Evolutionary conservation across 2,797 vertebrate genomes (phyloP), one percentile per base, ranked within the genome.

Genomic region (Lophius americanus): DNA sequence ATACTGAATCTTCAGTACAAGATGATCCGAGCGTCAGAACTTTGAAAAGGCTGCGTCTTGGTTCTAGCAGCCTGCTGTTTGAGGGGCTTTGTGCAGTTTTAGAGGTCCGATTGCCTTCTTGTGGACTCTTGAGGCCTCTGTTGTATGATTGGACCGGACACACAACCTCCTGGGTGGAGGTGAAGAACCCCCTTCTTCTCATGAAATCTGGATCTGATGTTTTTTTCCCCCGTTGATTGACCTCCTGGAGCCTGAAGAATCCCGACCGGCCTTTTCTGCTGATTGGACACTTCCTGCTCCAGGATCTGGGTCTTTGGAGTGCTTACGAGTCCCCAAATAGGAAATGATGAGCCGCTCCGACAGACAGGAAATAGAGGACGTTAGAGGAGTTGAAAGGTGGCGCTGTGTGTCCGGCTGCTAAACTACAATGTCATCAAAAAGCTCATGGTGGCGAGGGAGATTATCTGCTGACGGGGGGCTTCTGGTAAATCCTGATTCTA

Each of bases 301-400:
- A 77, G 79, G 83, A 83, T 84, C 70, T 76, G 49, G 60, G 50
- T 7, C 43, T 44, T 50, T 12, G 2, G 73, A 32, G 64, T 23
- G 57, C 63, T 41, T 0, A 8, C 51, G 9, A 63, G 72, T 64
- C 70, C 44, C 32, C 6, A 38, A 65, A 84, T 82, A 67, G 70
- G 85, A 87, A 87, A 78, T 48, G 54, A 48, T 0, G 36, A 66
- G 54, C 58, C 47, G 36, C 48, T 12, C 48, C 4, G 1, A 57
- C 78, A 69, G 76, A 83, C 78, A 81, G 85, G 87, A 90, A 88
- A 77, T 41, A 69, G 70, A 75, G 81, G 85, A 86, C 83, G 84
- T 57, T 41, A 12, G 76, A 73, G 0, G 3, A 75, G 79, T 59
- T 80, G 52, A 84, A 75, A 73, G 70, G 67, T 75, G 63, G 54